phyloP scores from a whole-genome alignment of 1,140 invertebrate species.

The Lysiphlebus fabarum region DNA sequence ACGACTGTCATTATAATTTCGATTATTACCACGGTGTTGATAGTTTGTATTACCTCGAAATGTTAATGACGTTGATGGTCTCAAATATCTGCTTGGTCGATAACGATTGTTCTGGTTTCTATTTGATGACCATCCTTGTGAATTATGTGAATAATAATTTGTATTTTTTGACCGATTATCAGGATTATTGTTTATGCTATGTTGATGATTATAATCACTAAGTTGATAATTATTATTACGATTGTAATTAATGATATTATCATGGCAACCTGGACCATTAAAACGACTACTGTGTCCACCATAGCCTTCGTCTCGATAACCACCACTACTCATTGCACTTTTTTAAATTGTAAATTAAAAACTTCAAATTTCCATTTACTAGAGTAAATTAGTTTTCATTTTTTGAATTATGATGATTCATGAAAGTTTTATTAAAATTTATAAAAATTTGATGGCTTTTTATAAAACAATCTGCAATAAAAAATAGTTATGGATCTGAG shows the following conservation, averaged over 20 bases:
- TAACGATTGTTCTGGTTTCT: too few species aligned
- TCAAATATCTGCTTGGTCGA: background rate
- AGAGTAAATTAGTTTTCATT: too few species aligned
- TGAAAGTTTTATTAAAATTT: too few species aligned
- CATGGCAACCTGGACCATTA: slow-evolving; percentile 23
- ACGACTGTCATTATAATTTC: background rate
- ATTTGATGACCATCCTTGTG: too few species aligned
- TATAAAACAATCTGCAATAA: too few species aligned
- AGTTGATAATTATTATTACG: slow-evolving; percentile 11
- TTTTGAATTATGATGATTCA: background rate
- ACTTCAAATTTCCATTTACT: background rate
- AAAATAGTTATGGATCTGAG: too few species aligned
- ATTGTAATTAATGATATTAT: slow-evolving; percentile 14
- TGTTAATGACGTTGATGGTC: background rate
- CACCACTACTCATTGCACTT: slow-evolving; percentile 39
- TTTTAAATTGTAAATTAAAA: slow-evolving; percentile 2
- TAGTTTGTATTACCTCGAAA: background rate
- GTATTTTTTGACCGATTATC: too few species aligned
- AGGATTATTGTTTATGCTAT: too few species aligned
- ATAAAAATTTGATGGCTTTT: too few species aligned
- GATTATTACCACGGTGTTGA: background rate
- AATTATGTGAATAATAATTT: too few species aligned
- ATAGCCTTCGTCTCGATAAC: slow-evolving; percentile 37
- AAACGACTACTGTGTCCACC: slow-evolving; percentile 31
- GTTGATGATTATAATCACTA: background rate